Evolutionary conservation across 2,888 invertebrate species (phyloP).

Genomic region (Copidosoma aretas): DNA sequence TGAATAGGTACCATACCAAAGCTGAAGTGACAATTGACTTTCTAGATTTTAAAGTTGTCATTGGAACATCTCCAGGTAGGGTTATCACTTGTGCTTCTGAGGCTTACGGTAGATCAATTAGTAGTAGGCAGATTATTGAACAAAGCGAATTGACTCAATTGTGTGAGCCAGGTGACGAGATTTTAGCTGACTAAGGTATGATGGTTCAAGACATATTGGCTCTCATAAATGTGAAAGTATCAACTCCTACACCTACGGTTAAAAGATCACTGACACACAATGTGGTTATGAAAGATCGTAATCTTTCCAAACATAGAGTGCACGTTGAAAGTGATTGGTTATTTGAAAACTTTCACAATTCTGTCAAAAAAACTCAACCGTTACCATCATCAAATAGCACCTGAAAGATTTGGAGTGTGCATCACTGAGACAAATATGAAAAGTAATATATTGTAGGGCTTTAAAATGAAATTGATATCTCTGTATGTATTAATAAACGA

Average conservation of each 20-base stretch:
- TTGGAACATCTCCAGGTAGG: constrained; percentile 41
- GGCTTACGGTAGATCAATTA: constrained; percentile 41
- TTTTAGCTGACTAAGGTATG: constrained; percentile 45
- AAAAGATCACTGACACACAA: too few species aligned
- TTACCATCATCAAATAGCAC: too few species aligned
- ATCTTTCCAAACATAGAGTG: too few species aligned
- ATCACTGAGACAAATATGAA: too few species aligned
- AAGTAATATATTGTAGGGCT: too few species aligned
- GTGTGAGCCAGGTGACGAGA: constrained; percentile 38
- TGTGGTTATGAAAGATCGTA: too few species aligned
- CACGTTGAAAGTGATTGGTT: too few species aligned
- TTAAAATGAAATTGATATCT: too few species aligned
- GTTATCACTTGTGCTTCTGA: constrained; percentile 38
- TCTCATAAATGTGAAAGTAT: constrained; percentile 28
- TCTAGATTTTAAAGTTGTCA: constrained; percentile 41
- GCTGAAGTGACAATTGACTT: constrained; percentile 11
- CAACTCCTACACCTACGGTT: not conserved
- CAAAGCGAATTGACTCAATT: constrained; percentile 1
- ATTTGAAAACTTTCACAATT: too few species aligned
- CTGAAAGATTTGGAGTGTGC: too few species aligned
- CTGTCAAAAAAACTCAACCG: too few species aligned
- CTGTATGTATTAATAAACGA: too few species aligned
- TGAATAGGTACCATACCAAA: constrained; percentile 6
- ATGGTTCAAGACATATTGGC: constrained; percentile 45
- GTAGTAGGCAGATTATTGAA: constrained; percentile 45